Evolutionary conservation across 2,113 vertebrate species (phyloP), one percentile per base, ranked within the genome.

Genomic region (Gallinago undulata): DNA sequence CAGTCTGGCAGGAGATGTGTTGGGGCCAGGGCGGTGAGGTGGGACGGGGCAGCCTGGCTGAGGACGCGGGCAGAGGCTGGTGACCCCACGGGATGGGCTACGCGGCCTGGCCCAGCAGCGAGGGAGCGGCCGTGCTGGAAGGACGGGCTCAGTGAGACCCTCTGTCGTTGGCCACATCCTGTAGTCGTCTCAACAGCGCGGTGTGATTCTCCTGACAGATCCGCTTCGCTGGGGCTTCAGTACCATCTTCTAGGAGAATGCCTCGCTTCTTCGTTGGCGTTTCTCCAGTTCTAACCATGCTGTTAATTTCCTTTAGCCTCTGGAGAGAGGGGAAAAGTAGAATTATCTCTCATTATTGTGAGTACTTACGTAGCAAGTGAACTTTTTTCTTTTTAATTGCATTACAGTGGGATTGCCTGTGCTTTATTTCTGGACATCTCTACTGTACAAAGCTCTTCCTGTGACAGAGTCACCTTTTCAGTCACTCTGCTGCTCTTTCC

Each of bases 281-380:
- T 94, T 99, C 99, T 63, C 99, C 99, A 11, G 99, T 99, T 90
- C 98, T 98, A 77, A 99, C 98, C 99, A 99, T 99, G 82, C 98
- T 99, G 98, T 99, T 99, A 75, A 99, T 99, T 95, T 99, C 99
- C 88, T 98, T 98, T 87, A 99, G 98, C 78, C 98, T 98, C 99
- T 99, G 96, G 6, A 72, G 70, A 28, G 11, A 56, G 15, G 15
- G 13, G 1, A 11, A 15, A 50, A 45, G 7, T 1, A 28, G 31
- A n/a, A 60, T 89, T 63, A 21, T 8, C 18, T 60, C 30, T 67
- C 10, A 1, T 45, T 62, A 1, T 15, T 37, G 13, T 31, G 25
- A 47, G 13, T 64, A 19, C 31, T 28, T 7, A 41, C 60, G 1
- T 37, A 15, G 6, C 18, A 11, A 25, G 13, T 21, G 16, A 73